Percentiles rank a stretch among this genome's conserved stretches.
phyloP scores from a whole-genome alignment of 2,113 vertebrate genomes.

The Nannospalax galili region DNA sequence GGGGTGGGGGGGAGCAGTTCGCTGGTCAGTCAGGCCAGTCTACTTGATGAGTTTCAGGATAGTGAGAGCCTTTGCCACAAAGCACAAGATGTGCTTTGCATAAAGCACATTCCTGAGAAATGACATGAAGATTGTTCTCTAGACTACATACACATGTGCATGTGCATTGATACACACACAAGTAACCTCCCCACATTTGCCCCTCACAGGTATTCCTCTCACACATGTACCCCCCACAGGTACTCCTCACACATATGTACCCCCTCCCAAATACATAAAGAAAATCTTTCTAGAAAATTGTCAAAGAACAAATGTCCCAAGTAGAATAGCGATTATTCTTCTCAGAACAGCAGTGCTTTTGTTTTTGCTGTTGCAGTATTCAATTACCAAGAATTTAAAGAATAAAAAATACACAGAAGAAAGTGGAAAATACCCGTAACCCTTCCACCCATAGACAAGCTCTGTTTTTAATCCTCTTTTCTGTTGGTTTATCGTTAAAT shows the following conservation, averaged over 20 bases:
- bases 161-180: background rate
- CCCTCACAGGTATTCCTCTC: too few species aligned
- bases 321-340: background rate
- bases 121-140: background rate
- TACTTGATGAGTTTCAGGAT: background rate
- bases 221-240: too few species aligned
- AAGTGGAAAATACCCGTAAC: constrained; percentile 18
- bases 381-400: constrained; percentile 13
- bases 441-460: background rate
- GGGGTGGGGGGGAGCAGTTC: too few species aligned
- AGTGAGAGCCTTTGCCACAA: background rate
- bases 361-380: background rate
- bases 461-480: background rate
- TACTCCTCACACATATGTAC: background rate
- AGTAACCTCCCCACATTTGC: too few species aligned
- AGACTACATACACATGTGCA: too few species aligned
- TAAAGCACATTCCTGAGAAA: too few species aligned
- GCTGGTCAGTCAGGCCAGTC: background rate
- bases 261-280: background rate
- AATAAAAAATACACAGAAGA: background rate
- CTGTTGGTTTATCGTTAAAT: constrained; percentile 23
- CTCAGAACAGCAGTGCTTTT: background rate
- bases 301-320: background rate
- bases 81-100: too few species aligned
- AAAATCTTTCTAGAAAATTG: background rate